A percentile compares a stretch with the other conserved stretches of the same genome.
Conservation (phyloP, 92 coral and sea anemone genomes). For the Epizoanthus ramosus region DNA sequence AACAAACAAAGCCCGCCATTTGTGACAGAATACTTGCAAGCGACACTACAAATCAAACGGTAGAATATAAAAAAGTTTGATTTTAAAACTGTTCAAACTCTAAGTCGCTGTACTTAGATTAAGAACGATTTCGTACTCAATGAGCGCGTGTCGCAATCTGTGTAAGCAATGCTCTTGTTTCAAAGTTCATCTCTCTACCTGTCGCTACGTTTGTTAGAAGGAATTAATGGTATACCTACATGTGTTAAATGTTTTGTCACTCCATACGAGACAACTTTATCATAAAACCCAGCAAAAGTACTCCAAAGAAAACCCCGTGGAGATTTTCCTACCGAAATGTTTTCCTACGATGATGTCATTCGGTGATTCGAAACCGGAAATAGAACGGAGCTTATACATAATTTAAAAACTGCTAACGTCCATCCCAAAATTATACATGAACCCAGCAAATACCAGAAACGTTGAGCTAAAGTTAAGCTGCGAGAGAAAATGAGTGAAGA, state of each 20-base stretch:
- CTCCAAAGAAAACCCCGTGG: not conserved
- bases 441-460: not conserved
- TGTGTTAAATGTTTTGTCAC: not conserved
- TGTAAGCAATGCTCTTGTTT: no score
- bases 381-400: not conserved
- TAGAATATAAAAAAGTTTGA: no score
- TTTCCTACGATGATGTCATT: constrained; percentile 30
- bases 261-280: constrained; percentile 3
- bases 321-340: not conserved
- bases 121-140: no score
- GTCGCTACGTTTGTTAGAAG: no score
- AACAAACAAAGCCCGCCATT: no score
- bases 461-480: not conserved
- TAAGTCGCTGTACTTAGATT: no score
- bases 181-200: no score
- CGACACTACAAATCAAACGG: no score
- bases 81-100: no score
- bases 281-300: not conserved
- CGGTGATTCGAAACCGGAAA: not conserved
- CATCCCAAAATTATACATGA: constrained; percentile 16
- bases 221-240: not conserved
- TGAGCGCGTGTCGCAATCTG: no score
- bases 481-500: not conserved
- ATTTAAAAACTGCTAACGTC: constrained; percentile 6
- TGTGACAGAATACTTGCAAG: no score